These are phyloP conservation scores for Alca torda DNA, from an alignment of 2,797 vertebrate genomes.

Conservation along the genomic window DNA sequence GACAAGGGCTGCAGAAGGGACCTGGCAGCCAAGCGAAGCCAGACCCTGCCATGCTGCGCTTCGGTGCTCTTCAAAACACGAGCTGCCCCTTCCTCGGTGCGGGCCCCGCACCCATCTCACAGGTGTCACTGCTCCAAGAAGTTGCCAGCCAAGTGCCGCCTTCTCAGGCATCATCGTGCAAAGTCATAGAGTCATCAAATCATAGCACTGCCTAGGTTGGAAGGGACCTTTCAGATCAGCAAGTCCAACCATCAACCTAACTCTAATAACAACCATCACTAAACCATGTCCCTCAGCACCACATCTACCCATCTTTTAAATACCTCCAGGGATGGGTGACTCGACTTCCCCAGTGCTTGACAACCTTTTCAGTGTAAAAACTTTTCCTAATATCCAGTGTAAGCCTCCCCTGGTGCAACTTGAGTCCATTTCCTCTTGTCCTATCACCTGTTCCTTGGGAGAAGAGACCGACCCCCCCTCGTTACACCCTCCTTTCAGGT, in stretches of 20 bases:
- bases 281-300: neutral
- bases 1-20: neutral
- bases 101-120: neutral
- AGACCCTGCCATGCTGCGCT: neutral
- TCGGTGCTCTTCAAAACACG: rapidly evolving
- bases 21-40: neutral
- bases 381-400: neutral
- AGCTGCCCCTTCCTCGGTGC: neutral
- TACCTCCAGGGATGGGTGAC: neutral
- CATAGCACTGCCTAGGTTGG: neutral
- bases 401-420: neutral
- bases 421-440: neutral
- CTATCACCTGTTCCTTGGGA: neutral
- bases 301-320: neutral
- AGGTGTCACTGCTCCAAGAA: neutral
- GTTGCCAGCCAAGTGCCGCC: neutral
- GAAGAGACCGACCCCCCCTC: neutral
- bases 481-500: no score
- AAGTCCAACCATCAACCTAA: neutral
- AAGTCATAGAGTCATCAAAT: neutral
- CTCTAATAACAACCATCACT: neutral
- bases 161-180: neutral
- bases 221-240: neutral
- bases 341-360: neutral
- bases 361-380: neutral